These are phyloP conservation scores for Papilio polytes DNA, from an alignment of 1,140 invertebrate species.

Conservation along the genomic window DNA sequence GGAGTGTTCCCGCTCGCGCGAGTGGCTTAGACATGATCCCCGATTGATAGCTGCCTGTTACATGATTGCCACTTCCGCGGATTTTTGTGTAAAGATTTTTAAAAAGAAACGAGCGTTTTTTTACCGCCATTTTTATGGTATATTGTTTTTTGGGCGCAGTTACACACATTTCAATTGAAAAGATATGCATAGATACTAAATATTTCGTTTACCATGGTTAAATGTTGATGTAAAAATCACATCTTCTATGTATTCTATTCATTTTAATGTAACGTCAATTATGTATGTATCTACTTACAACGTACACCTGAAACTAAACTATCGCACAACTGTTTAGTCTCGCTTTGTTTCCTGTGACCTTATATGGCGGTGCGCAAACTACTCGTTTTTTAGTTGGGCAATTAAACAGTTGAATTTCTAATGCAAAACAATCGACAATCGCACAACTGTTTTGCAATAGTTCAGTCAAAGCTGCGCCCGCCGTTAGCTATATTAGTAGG, in stretches of 20 bases:
- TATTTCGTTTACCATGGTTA: background rate
- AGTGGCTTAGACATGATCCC: conserved; percentile 74
- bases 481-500: background rate
- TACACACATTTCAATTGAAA: background rate
- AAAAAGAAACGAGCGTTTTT: conserved; percentile 15
- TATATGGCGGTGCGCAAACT: too few relatives aligned
- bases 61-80: conserved; percentile 60
- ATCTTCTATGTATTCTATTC: background rate
- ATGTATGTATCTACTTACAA: too few relatives aligned
- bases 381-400: too few relatives aligned
- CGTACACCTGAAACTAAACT: too few relatives aligned
- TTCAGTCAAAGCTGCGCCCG: too few relatives aligned
- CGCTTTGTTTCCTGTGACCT: too few relatives aligned
- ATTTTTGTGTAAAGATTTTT: conserved; percentile 41
- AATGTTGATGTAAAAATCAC: background rate
- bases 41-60: conserved; percentile 68
- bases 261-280: too few relatives aligned
- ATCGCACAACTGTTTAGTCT: too few relatives aligned
- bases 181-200: background rate
- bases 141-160: background rate
- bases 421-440: too few relatives aligned
- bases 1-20: conserved; percentile 63
- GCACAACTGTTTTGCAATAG: too few relatives aligned
- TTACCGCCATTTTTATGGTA: conserved; percentile 5
- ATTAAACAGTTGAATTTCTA: too few relatives aligned